Evolutionary conservation across 2,888 invertebrate species (phyloP), one percentile per base, ranked within the genome.

Genomic region (Cordilura impudica): DNA sequence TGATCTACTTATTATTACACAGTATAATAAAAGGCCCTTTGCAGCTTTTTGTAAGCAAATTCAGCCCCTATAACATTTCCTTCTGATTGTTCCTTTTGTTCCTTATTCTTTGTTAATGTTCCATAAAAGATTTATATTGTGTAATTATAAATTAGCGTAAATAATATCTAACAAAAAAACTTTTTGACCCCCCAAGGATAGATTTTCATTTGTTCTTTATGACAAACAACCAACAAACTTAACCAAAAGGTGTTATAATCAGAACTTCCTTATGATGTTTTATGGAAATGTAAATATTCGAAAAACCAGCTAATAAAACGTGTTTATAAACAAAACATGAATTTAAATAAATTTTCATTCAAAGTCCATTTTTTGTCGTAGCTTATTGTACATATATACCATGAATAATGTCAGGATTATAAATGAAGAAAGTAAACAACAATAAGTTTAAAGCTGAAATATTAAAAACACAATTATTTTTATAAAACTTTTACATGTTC

Each of bases 131-230:
- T 79, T 75, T 79, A 79, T 79, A 49, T 39, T 23, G 43, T 67
- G 71, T 75, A 71, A 71, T 79, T 70, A 74, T 66, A 79, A 79
- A 79, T 79, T 74, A 79, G 61, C 66, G 60, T 60, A 61, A 78
- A 73, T 66, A 70, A 74, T 61, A 31, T 12, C 35, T 18, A 53
- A 60, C 2, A 63, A 49, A 35, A 26, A 58, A 72, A 73, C 49
- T 56, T 18, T 45, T 73, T 53, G 18, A 47, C 60, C 70, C 60
- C 70, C 53, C 70, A 19, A 53, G 71, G 79, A 66, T 26, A 45
- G 43, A 66, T 60, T 54, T 29, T 16, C n/a, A 12, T 1, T 26
- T 47, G 12, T 31, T 5, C 60, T 26, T 2, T 7, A 0, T 2
- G 10, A 47, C 14, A 31, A 56, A 29, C 26, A 29, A 39, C 4